A percentile compares a stretch with the other conserved stretches of the same genome.
Evolutionary conservation across 2,888 invertebrate genomes (phyloP).

Genomic region (Mythimna ferrago): DNA sequence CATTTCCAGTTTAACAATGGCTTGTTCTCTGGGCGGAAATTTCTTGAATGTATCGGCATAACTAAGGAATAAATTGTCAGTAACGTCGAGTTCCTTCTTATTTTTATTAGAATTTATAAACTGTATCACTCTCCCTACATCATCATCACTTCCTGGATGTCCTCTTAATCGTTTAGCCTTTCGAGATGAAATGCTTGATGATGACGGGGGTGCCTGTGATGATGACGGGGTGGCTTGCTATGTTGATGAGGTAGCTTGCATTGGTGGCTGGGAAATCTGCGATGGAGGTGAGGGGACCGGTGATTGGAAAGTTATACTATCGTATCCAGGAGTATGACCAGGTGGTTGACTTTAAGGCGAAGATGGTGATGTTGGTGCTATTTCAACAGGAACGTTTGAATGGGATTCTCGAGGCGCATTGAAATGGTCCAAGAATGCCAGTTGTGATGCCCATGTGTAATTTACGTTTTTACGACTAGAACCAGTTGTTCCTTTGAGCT

Average conservation of each 20-base stretch:
- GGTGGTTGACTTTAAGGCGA: conserved; percentile 11
- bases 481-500: conserved; percentile 46
- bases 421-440: conserved; percentile 52
- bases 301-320: conserved; percentile 19
- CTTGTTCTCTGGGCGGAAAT: conserved; percentile 53
- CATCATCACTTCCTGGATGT: conserved; percentile 25
- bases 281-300: conserved; percentile 21
- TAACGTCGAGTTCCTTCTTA: conserved; percentile 36
- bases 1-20: conserved; percentile 54
- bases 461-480: conserved; percentile 52
- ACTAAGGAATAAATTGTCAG: conserved; percentile 58
- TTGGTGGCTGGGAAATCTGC: conserved; percentile 14
- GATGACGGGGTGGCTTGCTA: conserved; percentile 15
- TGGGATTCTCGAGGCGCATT: conserved; percentile 21
- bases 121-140: conserved; percentile 27
- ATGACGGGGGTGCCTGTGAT: conserved; percentile 15
- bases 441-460: conserved; percentile 56
- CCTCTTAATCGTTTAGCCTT: conserved; percentile 15
- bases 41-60: conserved; percentile 60
- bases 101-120: conserved; percentile 23
- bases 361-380: conserved; percentile 28
- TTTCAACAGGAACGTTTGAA: conserved; percentile 14
- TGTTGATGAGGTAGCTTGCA: conserved; percentile 17
- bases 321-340: conserved; percentile 19
- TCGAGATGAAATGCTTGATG: conserved; percentile 19